These are phyloP conservation scores for Phrynosoma blainvillii DNA, from an alignment of 2,113 vertebrate genomes.

Conservation along the genomic window DNA sequence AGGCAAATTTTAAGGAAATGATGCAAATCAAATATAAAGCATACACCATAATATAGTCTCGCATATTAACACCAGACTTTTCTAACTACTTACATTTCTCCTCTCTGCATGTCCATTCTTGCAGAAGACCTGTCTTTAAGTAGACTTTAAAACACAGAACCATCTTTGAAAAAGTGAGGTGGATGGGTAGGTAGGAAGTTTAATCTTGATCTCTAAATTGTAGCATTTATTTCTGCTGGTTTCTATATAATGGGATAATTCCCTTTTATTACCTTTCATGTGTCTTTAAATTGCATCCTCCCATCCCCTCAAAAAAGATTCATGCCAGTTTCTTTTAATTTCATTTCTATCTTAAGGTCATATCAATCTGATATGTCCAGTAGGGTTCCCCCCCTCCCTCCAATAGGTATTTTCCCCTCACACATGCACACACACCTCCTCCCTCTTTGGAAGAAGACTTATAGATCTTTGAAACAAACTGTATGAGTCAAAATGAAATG, in stretches of 20 bases:
- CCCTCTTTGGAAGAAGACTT: neutral
- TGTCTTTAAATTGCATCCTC: neutral
- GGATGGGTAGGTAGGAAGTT: neutral
- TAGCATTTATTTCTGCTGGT: slow-evolving; percentile 6
- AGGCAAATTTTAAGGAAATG: no score
- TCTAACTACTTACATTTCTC: neutral
- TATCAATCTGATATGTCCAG: neutral
- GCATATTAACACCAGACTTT: neutral
- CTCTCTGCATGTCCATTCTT: neutral
- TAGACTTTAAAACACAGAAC: neutral
- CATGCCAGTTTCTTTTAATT: neutral
- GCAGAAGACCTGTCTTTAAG: slow-evolving; percentile 5
- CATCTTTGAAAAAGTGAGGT: neutral
- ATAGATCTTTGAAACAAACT: neutral
- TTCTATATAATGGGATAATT: slow-evolving; percentile 8
- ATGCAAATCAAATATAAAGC: no score
- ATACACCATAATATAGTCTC: neutral
- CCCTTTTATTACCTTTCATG: slow-evolving; percentile 18
- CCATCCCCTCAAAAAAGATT: neutral
- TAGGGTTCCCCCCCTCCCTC: neutral
- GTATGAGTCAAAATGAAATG: slow-evolving; percentile 38
- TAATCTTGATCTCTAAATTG: slow-evolving; percentile 27
- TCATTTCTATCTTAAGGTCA: neutral
- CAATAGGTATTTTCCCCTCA: no score
- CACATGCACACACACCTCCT: no score